Percentiles rank a stretch among this genome's conserved stretches.
Conservation (phyloP, 92 coral and sea anemone species). For the Phymanthus crucifer region DNA sequence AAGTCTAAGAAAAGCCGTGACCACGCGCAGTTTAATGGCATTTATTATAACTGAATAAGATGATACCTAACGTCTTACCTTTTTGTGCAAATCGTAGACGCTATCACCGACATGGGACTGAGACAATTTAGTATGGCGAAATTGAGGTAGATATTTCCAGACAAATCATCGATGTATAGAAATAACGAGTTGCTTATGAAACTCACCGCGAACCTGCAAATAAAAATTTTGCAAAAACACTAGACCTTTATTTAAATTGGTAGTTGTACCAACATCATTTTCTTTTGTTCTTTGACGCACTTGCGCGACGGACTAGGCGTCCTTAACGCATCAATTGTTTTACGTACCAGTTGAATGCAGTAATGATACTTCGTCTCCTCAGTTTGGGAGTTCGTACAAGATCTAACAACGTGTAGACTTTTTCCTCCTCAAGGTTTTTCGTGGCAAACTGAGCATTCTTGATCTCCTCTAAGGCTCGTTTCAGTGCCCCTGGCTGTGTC, state of each 20-base stretch:
- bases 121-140: slow-evolving; percentile 42
- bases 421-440: not conserved
- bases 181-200: slow-evolving; percentile 59
- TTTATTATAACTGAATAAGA: not conserved
- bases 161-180: slow-evolving; percentile 57
- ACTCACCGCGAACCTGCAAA: slow-evolving; percentile 53
- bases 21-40: too few relatives aligned
- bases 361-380: slow-evolving; percentile 25
- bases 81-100: slow-evolving; percentile 21
- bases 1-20: too few relatives aligned
- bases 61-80: slow-evolving; percentile 2
- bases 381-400: slow-evolving; percentile 48
- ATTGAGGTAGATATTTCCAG: slow-evolving; percentile 61
- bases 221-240: not conserved
- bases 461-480: slow-evolving; percentile 21
- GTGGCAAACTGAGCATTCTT: slow-evolving; percentile 7
- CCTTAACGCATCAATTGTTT: too few relatives aligned
- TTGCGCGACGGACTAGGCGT: too few relatives aligned
- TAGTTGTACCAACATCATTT: too few relatives aligned
- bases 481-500: slow-evolving; percentile 39
- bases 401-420: slow-evolving; percentile 42
- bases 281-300: too few relatives aligned
- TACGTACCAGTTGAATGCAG: slow-evolving; percentile 38
- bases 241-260: too few relatives aligned
- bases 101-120: slow-evolving; percentile 25